Conservation (phyloP, 2,113 vertebrate species). For the Pangasianodon hypophthalmus region DNA sequence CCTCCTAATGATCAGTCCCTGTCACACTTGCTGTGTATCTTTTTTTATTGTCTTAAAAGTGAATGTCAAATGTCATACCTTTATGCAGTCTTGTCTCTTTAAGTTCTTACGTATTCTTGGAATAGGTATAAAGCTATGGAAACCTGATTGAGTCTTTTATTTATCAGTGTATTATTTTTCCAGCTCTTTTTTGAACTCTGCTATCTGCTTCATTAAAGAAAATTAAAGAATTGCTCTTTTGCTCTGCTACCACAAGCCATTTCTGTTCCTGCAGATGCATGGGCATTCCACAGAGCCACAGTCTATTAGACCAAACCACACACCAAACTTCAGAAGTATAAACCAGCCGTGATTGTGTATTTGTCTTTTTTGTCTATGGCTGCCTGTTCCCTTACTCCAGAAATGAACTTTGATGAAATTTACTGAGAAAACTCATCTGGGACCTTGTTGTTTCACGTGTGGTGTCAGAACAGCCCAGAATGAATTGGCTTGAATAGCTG, state of each 20-base stretch:
- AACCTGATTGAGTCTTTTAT: neutral
- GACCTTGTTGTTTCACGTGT: neutral
- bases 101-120: neutral
- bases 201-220: constrained; percentile 15
- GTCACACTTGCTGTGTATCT: neutral
- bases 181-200: neutral
- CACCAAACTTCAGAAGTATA: neutral
- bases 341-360: neutral
- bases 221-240: neutral
- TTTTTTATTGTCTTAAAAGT: neutral
- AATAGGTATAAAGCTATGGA: neutral
- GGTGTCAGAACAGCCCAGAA: neutral
- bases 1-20: neutral
- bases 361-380: neutral
- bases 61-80: neutral
- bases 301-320: neutral
- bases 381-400: neutral
- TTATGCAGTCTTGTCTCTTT: neutral
- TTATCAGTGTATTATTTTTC: neutral
- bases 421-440: neutral
- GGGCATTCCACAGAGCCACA: neutral
- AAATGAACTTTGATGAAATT: neutral
- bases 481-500: neutral
- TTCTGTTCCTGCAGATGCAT: neutral
- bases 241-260: neutral